Evolutionary conservation across 2,797 vertebrate genomes (phyloP).

Genomic region (Cuculus canorus): DNA sequence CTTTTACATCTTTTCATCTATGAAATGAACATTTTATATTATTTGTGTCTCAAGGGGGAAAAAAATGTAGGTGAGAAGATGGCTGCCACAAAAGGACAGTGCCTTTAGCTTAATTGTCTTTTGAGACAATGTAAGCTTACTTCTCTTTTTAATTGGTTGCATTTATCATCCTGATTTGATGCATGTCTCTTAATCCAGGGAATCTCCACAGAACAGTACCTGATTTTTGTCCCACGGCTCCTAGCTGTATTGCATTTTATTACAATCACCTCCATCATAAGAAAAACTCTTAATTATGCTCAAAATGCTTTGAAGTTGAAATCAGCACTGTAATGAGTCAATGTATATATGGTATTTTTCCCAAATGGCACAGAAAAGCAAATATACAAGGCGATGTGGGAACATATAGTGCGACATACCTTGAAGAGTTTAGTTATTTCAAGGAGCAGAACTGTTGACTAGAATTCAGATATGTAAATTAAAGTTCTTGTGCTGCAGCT

Average conservation of each 20-base stretch:
- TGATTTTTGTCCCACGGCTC: background rate
- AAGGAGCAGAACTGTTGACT: background rate
- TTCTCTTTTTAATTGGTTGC: background rate
- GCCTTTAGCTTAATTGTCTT: background rate
- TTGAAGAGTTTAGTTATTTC: background rate
- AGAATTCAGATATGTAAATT: background rate
- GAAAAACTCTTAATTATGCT: slow-evolving; percentile 47
- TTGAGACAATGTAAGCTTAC: background rate
- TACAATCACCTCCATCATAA: background rate
- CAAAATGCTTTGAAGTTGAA: slow-evolving; percentile 41
- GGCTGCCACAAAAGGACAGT: background rate
- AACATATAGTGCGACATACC: background rate
- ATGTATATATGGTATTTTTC: slow-evolving; percentile 12
- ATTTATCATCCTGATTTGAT: background rate
- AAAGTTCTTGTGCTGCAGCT: background rate
- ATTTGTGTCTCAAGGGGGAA: background rate
- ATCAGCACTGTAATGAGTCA: background rate
- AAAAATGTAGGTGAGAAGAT: background rate
- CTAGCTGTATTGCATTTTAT: background rate
- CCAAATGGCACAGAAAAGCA: background rate
- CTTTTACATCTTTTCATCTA: background rate
- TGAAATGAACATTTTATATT: background rate
- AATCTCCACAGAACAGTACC: background rate
- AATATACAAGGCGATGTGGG: background rate
- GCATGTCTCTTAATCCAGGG: background rate